A percentile compares a stretch with the other conserved stretches of the same genome.
phyloP scores from a whole-genome alignment of 2,113 vertebrate species.

The Semnopithecus entellus region DNA sequence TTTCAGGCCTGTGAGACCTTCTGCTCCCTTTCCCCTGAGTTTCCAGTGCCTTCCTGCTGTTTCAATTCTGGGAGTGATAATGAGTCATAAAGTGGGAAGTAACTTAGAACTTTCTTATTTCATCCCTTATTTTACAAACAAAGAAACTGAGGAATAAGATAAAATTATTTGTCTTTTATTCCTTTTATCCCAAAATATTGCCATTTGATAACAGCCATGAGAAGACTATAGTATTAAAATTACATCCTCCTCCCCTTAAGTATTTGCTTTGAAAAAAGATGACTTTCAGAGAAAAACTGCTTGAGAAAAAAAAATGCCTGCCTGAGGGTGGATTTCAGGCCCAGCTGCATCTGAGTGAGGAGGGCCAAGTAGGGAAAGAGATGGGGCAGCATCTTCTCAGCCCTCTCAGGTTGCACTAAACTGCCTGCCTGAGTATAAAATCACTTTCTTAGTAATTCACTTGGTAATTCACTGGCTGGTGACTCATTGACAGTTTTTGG shows the following conservation, averaged over 20 bases:
- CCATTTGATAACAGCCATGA: neutral
- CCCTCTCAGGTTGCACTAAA: neutral
- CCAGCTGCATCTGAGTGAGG: neutral
- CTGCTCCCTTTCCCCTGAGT: neutral
- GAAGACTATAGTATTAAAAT: neutral
- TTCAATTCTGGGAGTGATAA: neutral
- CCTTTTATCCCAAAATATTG: slow-evolving; percentile 7
- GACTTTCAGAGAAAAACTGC: neutral
- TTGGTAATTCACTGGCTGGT: neutral
- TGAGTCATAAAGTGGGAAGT: neutral
- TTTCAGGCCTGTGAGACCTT: neutral
- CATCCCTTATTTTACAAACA: neutral
- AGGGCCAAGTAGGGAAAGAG: neutral
- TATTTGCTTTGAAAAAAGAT: neutral
- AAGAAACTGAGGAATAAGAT: neutral
- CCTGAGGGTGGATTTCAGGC: neutral
- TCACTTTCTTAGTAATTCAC: neutral
- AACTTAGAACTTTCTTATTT: neutral
- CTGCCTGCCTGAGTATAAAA: neutral
- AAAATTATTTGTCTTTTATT: neutral
- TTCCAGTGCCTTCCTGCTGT: neutral
- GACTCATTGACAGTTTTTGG: neutral
- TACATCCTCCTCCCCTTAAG: neutral
- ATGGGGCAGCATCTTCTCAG: neutral
- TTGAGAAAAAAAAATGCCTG: neutral